A percentile compares a stretch with the other conserved stretches of the same genome.
Evolutionary conservation across 2,888 invertebrate genomes (phyloP).

Genomic region (Bellardia pandia): DNA sequence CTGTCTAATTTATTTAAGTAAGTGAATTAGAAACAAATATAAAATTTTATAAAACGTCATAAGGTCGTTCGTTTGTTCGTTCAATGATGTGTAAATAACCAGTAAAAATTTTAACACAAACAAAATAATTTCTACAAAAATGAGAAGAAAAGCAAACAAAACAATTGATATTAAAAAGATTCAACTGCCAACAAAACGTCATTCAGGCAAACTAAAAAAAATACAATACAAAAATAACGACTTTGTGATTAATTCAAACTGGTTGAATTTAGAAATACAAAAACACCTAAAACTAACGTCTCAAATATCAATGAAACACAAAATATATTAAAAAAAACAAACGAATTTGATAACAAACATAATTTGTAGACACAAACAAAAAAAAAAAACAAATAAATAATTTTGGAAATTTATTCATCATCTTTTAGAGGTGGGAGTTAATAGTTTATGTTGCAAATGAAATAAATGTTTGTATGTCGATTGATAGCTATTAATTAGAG

Average conservation of each 20-base stretch:
- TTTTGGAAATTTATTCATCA: neutral
- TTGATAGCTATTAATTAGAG: too few species aligned
- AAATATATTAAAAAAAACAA: neutral
- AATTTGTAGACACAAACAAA: neutral
- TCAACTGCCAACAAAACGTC: conserved; percentile 22
- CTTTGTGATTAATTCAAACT: conserved; percentile 46
- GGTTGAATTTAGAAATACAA: conserved; percentile 14
- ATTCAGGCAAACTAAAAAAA: conserved; percentile 14
- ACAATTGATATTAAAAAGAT: neutral
- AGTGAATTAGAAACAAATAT: neutral
- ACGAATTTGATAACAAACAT: neutral
- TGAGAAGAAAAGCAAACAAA: conserved; percentile 8
- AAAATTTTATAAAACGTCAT: conserved; percentile 49
- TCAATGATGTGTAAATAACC: conserved; percentile 34
- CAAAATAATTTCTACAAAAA: conserved; percentile 15
- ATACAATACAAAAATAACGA: conserved; percentile 13
- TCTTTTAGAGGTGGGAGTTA: neutral
- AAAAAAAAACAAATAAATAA: neutral
- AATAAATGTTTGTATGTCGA: neutral
- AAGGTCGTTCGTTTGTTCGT: conserved; percentile 51
- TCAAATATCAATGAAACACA: neutral
- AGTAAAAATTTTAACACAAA: neutral
- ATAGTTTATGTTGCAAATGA: neutral
- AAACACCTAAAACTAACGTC: conserved; percentile 8
- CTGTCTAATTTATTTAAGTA: neutral